Conservation (phyloP, 53 echinoderm and acorn worm species). For the Henricia sp. region DNA sequence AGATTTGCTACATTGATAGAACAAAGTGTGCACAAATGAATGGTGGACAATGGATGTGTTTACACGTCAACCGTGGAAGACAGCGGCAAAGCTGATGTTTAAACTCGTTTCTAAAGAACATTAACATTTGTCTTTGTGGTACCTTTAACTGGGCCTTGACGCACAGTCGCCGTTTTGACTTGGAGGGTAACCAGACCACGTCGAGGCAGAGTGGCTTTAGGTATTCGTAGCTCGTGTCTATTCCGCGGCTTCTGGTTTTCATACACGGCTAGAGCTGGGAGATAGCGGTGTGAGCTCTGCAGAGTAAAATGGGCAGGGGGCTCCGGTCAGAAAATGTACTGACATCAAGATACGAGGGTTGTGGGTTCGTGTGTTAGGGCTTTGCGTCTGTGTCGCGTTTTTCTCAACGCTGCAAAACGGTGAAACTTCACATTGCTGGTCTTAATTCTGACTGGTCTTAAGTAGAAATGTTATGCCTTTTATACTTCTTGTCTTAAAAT, state of each 20-base stretch:
- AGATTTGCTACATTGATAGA: not conserved
- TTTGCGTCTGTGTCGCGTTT: not conserved
- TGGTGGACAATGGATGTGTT: too few relatives aligned
- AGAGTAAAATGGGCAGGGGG: not conserved
- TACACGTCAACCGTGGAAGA: too few relatives aligned
- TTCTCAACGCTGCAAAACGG: not conserved
- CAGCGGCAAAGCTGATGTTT: too few relatives aligned
- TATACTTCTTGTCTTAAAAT: too few relatives aligned
- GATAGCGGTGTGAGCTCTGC: slow-evolving; percentile 82
- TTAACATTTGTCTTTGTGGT: not conserved
- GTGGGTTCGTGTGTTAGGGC: not conserved
- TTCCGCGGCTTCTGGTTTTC: slow-evolving; percentile 63
- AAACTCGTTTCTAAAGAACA: too few relatives aligned
- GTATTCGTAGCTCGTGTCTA: slow-evolving; percentile 66
- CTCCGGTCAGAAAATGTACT: not conserved
- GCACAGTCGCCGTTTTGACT: slow-evolving; percentile 2
- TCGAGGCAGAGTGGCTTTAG: slow-evolving; percentile 73
- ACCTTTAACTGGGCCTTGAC: slow-evolving; percentile 13
- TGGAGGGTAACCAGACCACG: slow-evolving; percentile 70
- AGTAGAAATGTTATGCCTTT: too few relatives aligned
- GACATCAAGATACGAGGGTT: not conserved
- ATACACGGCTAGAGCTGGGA: slow-evolving; percentile 68
- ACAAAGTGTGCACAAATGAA: too few relatives aligned
- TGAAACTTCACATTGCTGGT: not conserved
- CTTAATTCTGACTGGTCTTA: too few relatives aligned